Conservation (phyloP, 2,113 vertebrate species). For the Patagioenas fasciata region DNA sequence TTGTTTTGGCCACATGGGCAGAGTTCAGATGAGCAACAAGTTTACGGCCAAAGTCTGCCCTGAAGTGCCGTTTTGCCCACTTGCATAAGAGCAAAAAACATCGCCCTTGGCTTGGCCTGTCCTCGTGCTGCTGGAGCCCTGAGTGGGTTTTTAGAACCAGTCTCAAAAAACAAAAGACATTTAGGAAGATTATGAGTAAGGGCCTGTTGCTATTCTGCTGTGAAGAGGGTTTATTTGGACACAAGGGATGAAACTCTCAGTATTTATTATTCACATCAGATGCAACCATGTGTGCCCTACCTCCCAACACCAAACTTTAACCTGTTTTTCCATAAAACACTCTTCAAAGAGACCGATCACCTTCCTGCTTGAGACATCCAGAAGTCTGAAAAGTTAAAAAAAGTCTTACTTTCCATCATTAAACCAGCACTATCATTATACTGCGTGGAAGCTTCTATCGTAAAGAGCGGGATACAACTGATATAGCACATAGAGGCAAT, state of each 20-base stretch:
- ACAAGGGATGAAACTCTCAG: background rate
- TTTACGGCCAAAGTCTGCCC: slow-evolving; percentile 46
- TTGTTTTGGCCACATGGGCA: slow-evolving; percentile 9
- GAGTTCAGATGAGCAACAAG: slow-evolving; percentile 10
- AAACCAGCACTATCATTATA: background rate
- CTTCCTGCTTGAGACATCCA: background rate
- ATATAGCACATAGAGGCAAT: background rate
- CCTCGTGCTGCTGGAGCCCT: background rate
- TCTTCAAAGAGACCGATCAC: background rate
- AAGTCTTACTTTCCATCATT: background rate
- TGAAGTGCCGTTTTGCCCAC: accelerated
- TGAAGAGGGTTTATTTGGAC: background rate
- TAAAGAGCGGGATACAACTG: background rate
- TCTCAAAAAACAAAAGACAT: background rate
- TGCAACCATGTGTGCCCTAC: background rate
- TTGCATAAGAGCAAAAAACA: slow-evolving; percentile 23
- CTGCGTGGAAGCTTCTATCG: background rate
- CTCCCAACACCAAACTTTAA: background rate
- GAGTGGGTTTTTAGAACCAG: background rate
- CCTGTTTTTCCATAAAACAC: background rate
- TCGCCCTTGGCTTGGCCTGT: background rate
- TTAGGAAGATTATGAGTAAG: background rate
- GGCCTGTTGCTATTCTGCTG: background rate
- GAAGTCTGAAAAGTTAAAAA: background rate
- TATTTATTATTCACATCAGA: background rate